Percentiles rank a stretch among this genome's conserved stretches.
phyloP scores from a whole-genome alignment of 2,888 invertebrate species.

The Drosophila peninsularis region DNA sequence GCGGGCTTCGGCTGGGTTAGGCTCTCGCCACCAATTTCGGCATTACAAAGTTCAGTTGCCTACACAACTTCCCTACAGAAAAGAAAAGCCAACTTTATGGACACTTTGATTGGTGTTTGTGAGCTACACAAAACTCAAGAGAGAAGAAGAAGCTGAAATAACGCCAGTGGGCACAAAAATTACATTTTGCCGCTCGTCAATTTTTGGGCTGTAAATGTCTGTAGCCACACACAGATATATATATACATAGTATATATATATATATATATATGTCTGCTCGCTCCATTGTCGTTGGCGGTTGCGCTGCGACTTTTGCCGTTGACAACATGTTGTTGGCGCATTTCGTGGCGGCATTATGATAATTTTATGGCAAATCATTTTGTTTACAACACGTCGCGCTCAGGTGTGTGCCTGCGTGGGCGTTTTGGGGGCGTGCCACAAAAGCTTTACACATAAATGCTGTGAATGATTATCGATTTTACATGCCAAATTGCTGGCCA shows the following conservation, averaged over 20 bases:
- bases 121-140: slow-evolving; percentile 28
- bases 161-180: slow-evolving; percentile 61
- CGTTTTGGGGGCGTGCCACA: slow-evolving; percentile 46
- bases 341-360: slow-evolving; percentile 78
- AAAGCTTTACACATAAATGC: slow-evolving; percentile 63
- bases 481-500: slow-evolving; percentile 69
- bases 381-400: slow-evolving; percentile 72
- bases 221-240: neutral
- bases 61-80: slow-evolving; percentile 38
- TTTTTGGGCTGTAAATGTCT: slow-evolving; percentile 41
- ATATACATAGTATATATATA: slow-evolving; percentile 14
- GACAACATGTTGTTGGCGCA: slow-evolving; percentile 81
- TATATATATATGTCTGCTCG: slow-evolving; percentile 12
- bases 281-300: slow-evolving; percentile 34
- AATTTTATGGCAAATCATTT: slow-evolving; percentile 81
- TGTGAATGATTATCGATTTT: slow-evolving; percentile 79
- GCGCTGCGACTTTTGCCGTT: slow-evolving; percentile 54
- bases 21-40: slow-evolving; percentile 30
- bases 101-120: slow-evolving; percentile 72
- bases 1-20: slow-evolving; percentile 2
- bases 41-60: slow-evolving; percentile 61
- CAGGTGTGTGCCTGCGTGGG: slow-evolving; percentile 45
- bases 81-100: slow-evolving; percentile 57
- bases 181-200: slow-evolving; percentile 60
- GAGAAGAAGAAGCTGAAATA: slow-evolving; percentile 3